These are phyloP conservation scores for Paedocypris micromegethes DNA, from an alignment of 2,797 vertebrate genomes.

Conservation along the genomic window DNA sequence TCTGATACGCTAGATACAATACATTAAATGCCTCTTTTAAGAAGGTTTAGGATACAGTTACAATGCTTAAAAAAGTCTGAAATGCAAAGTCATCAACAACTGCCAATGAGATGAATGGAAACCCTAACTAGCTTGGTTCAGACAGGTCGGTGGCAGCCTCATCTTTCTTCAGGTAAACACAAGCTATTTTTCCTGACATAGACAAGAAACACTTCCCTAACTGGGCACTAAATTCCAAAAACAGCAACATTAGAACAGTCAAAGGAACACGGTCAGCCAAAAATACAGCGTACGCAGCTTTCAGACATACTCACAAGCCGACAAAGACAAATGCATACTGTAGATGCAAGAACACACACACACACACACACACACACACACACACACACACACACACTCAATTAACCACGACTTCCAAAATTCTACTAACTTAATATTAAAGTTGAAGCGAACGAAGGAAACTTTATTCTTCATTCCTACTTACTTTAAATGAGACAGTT, in stretches of 20 bases:
- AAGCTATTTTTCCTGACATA: slow-evolving; percentile 23
- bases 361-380: background rate
- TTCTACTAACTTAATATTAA: too few species aligned
- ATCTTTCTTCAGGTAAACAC: slow-evolving; percentile 29
- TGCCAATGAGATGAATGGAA: background rate
- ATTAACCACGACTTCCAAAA: too few species aligned
- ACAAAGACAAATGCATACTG: slow-evolving; percentile 12
- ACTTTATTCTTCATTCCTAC: too few species aligned
- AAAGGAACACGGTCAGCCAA: slow-evolving; percentile 12
- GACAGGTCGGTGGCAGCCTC: slow-evolving; percentile 23
- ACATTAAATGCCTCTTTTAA: too few species aligned
- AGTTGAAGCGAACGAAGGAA: too few species aligned
- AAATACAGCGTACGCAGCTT: slow-evolving; percentile 14
- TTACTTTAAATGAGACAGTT: too few species aligned
- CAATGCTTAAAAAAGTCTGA: too few species aligned
- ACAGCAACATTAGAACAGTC: slow-evolving; percentile 17
- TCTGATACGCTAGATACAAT: too few species aligned
- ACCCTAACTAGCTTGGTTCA: slow-evolving; percentile 8
- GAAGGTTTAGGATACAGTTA: too few species aligned
- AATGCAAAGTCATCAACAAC: background rate
- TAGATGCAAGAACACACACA: background rate
- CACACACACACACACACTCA: too few species aligned
- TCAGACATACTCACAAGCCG: slow-evolving; percentile 2
- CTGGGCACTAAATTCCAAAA: slow-evolving; percentile 29
- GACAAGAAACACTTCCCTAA: slow-evolving; percentile 19